Conservation (phyloP, 2,888 invertebrate genomes). For the Phrixothrix hirtus region DNA sequence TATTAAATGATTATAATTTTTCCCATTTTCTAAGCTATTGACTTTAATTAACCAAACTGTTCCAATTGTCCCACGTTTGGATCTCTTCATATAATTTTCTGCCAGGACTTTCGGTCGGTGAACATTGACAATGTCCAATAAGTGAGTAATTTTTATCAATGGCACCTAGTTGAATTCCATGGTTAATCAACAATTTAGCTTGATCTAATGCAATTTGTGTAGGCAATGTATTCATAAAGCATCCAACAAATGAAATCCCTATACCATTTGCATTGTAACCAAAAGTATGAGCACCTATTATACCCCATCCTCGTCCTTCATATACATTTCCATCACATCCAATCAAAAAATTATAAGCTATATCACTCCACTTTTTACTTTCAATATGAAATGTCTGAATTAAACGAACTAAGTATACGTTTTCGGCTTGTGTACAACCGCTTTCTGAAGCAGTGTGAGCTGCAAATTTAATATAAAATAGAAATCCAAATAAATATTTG, state of each 20-base stretch:
- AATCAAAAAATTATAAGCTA: constrained; percentile 61
- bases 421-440: constrained; percentile 42
- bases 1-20: no score
- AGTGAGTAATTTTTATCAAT: constrained; percentile 57
- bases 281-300: constrained; percentile 60
- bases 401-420: constrained; percentile 53
- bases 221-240: constrained; percentile 58
- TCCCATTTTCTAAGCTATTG: no score
- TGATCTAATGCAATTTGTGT: constrained; percentile 53
- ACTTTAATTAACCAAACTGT: constrained; percentile 9
- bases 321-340: constrained; percentile 63
- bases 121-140: constrained; percentile 60
- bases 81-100: constrained; percentile 58
- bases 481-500: not conserved
- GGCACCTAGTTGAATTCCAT: constrained; percentile 57
- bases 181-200: constrained; percentile 55
- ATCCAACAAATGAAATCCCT: constrained; percentile 61
- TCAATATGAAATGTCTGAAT: constrained; percentile 61
- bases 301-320: constrained; percentile 62
- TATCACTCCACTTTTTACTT: constrained; percentile 59
- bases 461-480: constrained; percentile 31
- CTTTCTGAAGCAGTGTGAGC: constrained; percentile 59
- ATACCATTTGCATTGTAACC: constrained; percentile 58
- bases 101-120: constrained; percentile 60
- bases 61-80: constrained; percentile 60